Evolutionary conservation across 2,888 invertebrate species (phyloP).

Genomic region (Diarsia rubi): DNA sequence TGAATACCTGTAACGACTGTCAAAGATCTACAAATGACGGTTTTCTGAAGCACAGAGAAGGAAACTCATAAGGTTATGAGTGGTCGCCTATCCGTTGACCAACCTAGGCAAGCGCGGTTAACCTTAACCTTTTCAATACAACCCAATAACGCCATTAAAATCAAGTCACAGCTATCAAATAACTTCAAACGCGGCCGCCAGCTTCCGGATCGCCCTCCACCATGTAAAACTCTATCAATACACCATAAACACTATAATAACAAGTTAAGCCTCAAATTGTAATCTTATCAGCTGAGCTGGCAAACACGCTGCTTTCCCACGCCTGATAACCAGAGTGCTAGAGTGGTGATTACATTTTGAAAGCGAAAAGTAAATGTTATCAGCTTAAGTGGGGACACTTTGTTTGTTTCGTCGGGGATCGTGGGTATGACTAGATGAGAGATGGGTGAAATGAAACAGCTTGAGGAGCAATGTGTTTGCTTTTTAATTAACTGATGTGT

Average conservation of each 20-base stretch:
- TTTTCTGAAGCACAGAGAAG: not conserved
- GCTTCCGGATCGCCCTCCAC: slow-evolving; percentile 41
- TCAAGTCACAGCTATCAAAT: slow-evolving; percentile 20
- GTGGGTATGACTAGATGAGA: not conserved
- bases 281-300: slow-evolving; percentile 74
- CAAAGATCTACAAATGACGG: not conserved
- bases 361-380: slow-evolving; percentile 66
- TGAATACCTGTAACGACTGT: not conserved
- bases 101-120: not conserved
- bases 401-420: slow-evolving; percentile 28
- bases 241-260: slow-evolving; percentile 56
- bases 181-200: slow-evolving; percentile 35
- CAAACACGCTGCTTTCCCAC: slow-evolving; percentile 80
- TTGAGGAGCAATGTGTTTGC: slow-evolving; percentile 21
- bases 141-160: not conserved
- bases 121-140: not conserved
- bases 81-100: not conserved
- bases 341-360: slow-evolving; percentile 72
- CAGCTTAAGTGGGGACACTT: slow-evolving; percentile 59
- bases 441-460: slow-evolving; percentile 33
- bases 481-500: slow-evolving; percentile 6
- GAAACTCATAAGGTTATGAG: not conserved
- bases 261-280: slow-evolving; percentile 62
- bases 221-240: slow-evolving; percentile 39
- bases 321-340: slow-evolving; percentile 76